Base-by-base conservation (phyloP, 1,140 invertebrate genomes). In the Trichomalopsis sarcophagae region DNA sequence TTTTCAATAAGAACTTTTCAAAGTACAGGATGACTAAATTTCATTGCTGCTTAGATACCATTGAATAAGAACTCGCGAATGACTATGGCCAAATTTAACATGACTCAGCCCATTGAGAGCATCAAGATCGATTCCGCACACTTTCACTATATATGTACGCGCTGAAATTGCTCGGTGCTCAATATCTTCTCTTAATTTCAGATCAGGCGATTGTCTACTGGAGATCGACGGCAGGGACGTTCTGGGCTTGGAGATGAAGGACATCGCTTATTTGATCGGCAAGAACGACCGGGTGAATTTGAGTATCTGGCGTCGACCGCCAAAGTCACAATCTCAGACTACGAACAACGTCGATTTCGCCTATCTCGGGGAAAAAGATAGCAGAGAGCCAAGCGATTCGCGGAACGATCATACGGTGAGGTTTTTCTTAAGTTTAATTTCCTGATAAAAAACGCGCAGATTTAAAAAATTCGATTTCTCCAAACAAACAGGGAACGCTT, bases 161-260 rank as follows among this genome's bases (percentile, higher is more conserved):
- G 47, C 47, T 6, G 33, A 36, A 36, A 36, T 36, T 36, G 33
- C 33, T 36, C 5, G 33, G 33, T 36, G 33, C 33, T 36, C 33
- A 36, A 36, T 36, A 36, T 36, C 33, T 36, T 36, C 40, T 78
- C 4, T 66, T 23, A 77, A 50, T 62, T 62, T 21, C 71, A 93
- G 92, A 89, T 89, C 93, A 68, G 96, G 96, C 21, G 96, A 96
- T 89, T 96, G 95, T 90, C 89, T 96, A 71, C 89, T 96, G 62
- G 94, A 94, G 91, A 94, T 96, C n/a, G 95, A 95, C 82, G 94
- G 94, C 3, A 91, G 93, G 27, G 95, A 96, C 88, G 89, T 96
- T 47, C 86, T 96, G 55, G 95, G 95, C 17, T 88, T 94, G 50
- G 91, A 93, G 44, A 94, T 96, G 75, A 92, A 92, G 13, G 94